Conservation (phyloP, 2,888 invertebrate genomes). For the Arctia plantaginis region DNA sequence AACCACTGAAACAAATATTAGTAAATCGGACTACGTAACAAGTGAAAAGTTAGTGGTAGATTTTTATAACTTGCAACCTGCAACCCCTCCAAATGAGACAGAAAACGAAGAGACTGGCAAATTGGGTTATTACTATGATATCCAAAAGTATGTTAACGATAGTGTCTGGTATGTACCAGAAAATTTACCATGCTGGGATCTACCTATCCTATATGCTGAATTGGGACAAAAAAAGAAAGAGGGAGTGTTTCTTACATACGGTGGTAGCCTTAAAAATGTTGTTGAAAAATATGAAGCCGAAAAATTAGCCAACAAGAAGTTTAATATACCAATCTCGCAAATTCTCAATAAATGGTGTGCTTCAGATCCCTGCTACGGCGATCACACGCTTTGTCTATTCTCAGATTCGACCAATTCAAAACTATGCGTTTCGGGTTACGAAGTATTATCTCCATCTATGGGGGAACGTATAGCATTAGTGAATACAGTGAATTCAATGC, state of each 20-base stretch:
- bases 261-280: conserved; percentile 65
- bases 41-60: conserved; percentile 51
- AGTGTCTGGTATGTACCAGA: conserved; percentile 74
- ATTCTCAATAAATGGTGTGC: conserved; percentile 75
- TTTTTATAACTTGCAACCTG: conserved; percentile 72
- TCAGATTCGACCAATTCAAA: conserved; percentile 57
- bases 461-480: conserved; percentile 67
- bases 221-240: conserved; percentile 46
- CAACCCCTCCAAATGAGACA: conserved; percentile 44
- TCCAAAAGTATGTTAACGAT: conserved; percentile 21
- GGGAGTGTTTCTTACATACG: conserved; percentile 66
- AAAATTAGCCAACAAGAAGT: conserved; percentile 19
- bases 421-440: conserved; percentile 66
- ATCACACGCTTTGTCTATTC: conserved; percentile 80
- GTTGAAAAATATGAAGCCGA: conserved; percentile 41
- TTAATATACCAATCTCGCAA: conserved; percentile 34
- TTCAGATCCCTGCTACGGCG: conserved; percentile 75
- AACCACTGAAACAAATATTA: conserved; percentile 20
- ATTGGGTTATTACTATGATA: not conserved
- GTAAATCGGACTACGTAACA: conserved; percentile 30
- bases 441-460: conserved; percentile 61
- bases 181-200: conserved; percentile 75
- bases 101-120: not conserved
- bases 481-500: conserved; percentile 77
- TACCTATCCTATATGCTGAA: conserved; percentile 74